Evolutionary conservation across 92 coral and sea anemone species (phyloP).

Genomic region (Actinernus sp.): DNA sequence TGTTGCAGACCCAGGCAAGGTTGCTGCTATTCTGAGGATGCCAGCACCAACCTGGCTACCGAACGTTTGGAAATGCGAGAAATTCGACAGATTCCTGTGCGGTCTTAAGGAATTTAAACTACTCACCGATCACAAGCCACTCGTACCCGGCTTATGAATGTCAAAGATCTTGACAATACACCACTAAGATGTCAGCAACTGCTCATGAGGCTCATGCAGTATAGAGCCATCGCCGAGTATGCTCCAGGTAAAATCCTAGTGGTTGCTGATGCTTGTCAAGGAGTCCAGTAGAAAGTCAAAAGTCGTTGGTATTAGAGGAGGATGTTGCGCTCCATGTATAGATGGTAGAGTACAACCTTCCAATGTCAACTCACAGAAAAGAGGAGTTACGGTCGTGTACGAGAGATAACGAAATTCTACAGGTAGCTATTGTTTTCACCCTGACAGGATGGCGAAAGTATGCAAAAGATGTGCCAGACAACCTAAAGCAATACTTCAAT

Average conservation of each 20-base stretch:
- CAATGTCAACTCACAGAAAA: slow-evolving; percentile 10
- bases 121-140: slow-evolving; percentile 65
- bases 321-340: too few relatives aligned
- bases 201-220: slow-evolving; percentile 58
- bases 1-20: too few relatives aligned
- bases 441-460: slow-evolving; percentile 45
- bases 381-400: slow-evolving; percentile 23
- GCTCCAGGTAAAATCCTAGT: slow-evolving; percentile 53
- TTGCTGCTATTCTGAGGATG: too few relatives aligned
- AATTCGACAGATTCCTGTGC: slow-evolving; percentile 47
- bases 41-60: too few relatives aligned
- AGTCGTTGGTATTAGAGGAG: too few relatives aligned
- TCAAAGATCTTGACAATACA: slow-evolving; percentile 31
- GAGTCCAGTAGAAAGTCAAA: too few relatives aligned
- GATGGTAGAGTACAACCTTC: too few relatives aligned
- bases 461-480: slow-evolving; percentile 31
- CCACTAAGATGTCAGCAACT: slow-evolving; percentile 71
- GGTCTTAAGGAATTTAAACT: slow-evolving; percentile 50
- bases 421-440: slow-evolving; percentile 8
- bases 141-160: slow-evolving; percentile 57
- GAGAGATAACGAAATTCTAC: slow-evolving; percentile 9
- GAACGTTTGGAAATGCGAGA: slow-evolving; percentile 68
- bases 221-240: slow-evolving; percentile 37
- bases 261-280: slow-evolving; percentile 65
- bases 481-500: slow-evolving; percentile 1